A percentile compares a stretch with the other conserved stretches of the same genome.
These are phyloP conservation scores for Papilio dardanus DNA, from an alignment of 1,140 invertebrate species.

Conservation along the genomic window DNA sequence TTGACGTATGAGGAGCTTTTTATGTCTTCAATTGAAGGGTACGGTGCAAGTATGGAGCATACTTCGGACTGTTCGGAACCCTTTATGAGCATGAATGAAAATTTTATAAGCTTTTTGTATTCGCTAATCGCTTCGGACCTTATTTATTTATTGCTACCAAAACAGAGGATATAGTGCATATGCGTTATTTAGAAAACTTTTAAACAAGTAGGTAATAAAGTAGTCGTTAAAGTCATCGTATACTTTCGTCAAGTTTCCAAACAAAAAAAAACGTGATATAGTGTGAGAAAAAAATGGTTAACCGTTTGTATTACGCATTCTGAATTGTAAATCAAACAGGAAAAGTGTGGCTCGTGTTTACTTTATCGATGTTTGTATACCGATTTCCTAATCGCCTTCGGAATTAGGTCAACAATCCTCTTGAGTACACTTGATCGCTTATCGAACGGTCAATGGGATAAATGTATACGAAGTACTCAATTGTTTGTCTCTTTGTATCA, in stretches of 20 bases:
- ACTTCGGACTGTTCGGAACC: not conserved
- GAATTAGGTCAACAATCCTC: slow-evolving; percentile 11
- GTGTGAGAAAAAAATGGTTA: not conserved
- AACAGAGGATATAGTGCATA: not conserved
- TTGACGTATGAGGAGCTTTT: not conserved
- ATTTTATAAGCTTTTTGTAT: not conserved
- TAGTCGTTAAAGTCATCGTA: too few relatives aligned
- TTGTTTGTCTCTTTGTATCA: not conserved
- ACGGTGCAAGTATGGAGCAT: not conserved
- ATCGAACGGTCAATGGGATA: not conserved
- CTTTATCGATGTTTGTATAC: slow-evolving; percentile 4
- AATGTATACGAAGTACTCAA: not conserved
- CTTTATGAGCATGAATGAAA: not conserved
- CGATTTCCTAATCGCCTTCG: slow-evolving; percentile 13
- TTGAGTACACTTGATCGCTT: not conserved
- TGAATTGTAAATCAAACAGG: not conserved
- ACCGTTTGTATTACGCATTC: slow-evolving; percentile 10
- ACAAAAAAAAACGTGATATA: not conserved
- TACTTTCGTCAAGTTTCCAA: not conserved
- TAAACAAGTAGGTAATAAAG: not conserved
- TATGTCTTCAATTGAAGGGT: not conserved
- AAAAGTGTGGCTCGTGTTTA: slow-evolving; percentile 8
- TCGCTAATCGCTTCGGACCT: not conserved
- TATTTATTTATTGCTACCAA: not conserved
- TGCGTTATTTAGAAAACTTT: too few relatives aligned